Base-by-base conservation (phyloP, 2,888 invertebrate genomes). In the Elysia crispata region DNA sequence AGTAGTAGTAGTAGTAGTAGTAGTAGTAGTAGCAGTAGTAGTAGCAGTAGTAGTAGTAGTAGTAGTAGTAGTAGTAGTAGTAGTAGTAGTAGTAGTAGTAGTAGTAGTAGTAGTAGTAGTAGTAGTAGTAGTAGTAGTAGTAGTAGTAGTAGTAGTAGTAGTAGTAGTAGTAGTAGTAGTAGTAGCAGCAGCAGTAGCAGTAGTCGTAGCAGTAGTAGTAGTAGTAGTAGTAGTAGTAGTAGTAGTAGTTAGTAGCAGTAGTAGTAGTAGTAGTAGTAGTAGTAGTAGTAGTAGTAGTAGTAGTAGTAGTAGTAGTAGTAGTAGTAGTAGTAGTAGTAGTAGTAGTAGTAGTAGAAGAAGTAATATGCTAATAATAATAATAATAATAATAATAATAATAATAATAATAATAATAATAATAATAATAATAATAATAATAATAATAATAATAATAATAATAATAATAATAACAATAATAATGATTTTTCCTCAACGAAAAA, bases 271-370 rank as follows among this genome's bases (percentile, higher is more conserved):
- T 18, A 18, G 64, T 18, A 64, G 64, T 18, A 18, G 64, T 18
- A 64, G 64, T 18, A 64, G 64, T 18, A n/a, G n/a, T n/a, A n/a
- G n/a, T 18, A 69, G 69, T 30, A 30, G 30, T 25, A 69, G 69
- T 30, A 69, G 69, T 30, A 69, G 69, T 30, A 69, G 69, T 30
- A 28, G 69, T 30, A 69, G 69, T 30, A 69, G 69, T n/a, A 69
- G 69, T 30, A 28, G 69, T 30, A 28, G 69, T 30, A 69, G 69
- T 30, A 69, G 69, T 30, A 69, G 69, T 30, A 69, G 31, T 30
- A 69, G 31, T 30, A 30, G 31, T 30, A 69, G 69, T n/a, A 69
- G 69, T n/a, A 69, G 30, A 11, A 30, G 30, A 11, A 30, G 30
- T 13, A 25, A 25, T n/a, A n/a, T n/a, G 31, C 30, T 30, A 69